phyloP scores from a whole-genome alignment of 1,140 invertebrate species.

The Drosophila seguyi region DNA sequence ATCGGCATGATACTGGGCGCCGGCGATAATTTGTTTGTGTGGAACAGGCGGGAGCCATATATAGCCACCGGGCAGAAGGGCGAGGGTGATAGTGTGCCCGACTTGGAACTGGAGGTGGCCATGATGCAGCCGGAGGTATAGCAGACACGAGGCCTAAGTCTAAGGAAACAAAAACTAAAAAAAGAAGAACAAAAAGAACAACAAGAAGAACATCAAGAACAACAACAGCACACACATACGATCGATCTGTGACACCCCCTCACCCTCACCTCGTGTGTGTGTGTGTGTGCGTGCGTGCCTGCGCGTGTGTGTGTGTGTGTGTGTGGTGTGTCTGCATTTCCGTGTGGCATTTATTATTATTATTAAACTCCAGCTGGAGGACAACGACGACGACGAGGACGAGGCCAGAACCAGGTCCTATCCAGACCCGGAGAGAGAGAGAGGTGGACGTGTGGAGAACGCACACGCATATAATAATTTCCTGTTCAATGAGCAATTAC shows the following conservation, averaged over 20 bases:
- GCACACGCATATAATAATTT: constrained; percentile 81
- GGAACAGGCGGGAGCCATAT: constrained; percentile 31
- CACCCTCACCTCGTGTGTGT: neutral
- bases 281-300: neutral
- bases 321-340: neutral
- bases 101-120: neutral
- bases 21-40: constrained; percentile 53
- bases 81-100: constrained; percentile 32
- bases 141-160: too few relatives aligned
- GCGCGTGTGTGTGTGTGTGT: neutral
- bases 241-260: neutral
- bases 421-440: too few relatives aligned
- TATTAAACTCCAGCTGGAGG: too few relatives aligned
- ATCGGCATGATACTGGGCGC: constrained; percentile 50
- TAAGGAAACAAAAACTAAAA: too few relatives aligned
- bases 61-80: constrained; percentile 30
- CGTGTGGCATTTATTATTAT: constrained; percentile 1
- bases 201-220: too few relatives aligned
- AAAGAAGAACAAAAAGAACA: too few relatives aligned
- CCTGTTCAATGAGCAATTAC: constrained; percentile 83
- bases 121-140: neutral
- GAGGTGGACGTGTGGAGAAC: constrained; percentile 1
- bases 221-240: neutral
- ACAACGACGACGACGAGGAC: too few relatives aligned
- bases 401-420: too few relatives aligned